These are phyloP conservation scores for Phyllotreta striolata DNA, from an alignment of 2,888 invertebrate species.

Conservation along the genomic window DNA sequence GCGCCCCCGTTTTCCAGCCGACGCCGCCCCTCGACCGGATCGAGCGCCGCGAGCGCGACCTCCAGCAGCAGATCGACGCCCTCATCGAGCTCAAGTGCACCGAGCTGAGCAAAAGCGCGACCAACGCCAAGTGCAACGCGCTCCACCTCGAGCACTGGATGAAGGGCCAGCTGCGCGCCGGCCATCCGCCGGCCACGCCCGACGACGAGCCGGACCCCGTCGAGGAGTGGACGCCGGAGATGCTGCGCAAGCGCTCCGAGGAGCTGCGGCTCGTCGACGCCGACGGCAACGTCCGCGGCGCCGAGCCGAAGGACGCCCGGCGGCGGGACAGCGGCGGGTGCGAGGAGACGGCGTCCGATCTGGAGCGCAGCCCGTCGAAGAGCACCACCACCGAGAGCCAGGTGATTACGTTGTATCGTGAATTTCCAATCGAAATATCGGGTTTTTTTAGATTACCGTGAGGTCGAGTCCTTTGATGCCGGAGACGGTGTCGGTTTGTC, in stretches of 20 bases:
- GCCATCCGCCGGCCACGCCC: constrained; percentile 46
- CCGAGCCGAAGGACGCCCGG: constrained; percentile 51
- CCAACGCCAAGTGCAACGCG: constrained; percentile 74
- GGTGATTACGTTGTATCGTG: constrained; percentile 60
- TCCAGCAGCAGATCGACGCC: constrained; percentile 66
- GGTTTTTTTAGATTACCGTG: constrained; percentile 72
- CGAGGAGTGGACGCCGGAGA: constrained; percentile 78
- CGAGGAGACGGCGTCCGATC: constrained; percentile 62
- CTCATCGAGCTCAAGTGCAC: constrained; percentile 72
- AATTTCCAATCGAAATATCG: constrained; percentile 7
- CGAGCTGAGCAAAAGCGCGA: constrained; percentile 68
- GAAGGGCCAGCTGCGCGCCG: constrained; percentile 74
- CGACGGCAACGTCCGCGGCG: constrained; percentile 52
- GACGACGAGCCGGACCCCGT: constrained; percentile 65
- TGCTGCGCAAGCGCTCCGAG: constrained; percentile 73
- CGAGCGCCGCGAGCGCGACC: constrained; percentile 45
- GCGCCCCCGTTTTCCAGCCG: constrained; percentile 47
- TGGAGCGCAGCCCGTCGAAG: constrained; percentile 74
- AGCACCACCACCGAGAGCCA: constrained; percentile 82
- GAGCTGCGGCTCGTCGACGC: constrained; percentile 70
- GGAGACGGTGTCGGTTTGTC: constrained; percentile 77
- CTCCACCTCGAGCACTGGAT: constrained; percentile 82
- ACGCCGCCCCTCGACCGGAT: constrained; percentile 51
- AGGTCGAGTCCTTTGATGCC: constrained; percentile 77
- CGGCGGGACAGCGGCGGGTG: constrained; percentile 62